Base-by-base conservation (phyloP, 2,888 invertebrate genomes). In the Bombylius discolor region DNA sequence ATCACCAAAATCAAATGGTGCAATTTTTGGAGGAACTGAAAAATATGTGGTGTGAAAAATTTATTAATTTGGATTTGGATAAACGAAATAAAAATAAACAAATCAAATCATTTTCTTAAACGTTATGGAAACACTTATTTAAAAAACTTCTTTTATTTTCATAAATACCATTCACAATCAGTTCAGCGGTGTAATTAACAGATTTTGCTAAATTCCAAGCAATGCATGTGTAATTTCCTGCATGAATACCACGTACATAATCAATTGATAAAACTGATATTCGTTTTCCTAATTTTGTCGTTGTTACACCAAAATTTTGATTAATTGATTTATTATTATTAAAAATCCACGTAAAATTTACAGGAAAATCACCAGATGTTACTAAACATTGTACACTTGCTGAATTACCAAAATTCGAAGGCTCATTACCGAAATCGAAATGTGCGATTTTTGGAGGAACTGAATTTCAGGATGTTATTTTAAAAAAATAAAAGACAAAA, bases 11-110 rank as follows among this genome's bases (percentile, higher is more conserved):
- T 77, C 75, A 69, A 87, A 87, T 64, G 83, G 85, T 63, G 82
- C 80, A 67, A 87, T 85, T 76, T 83, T 83, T 56, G 88, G 87
- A 67, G 81, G 81, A 73, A 87, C 87, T 87, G 76, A 53, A 14
- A n/a, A 47, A 14, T 23, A 23, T 23, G 23, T 23, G 23, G 23
- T 23, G 3, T 23, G 3, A 23, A 23, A 23, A 23, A 23, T 23
- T 23, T 23, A 23, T 23, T 23, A 23, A 23, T 2, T 23, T 23
- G 23, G 23, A 23, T 23, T 23, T 23, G 23, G 23, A 23, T 23
- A 3, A 23, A 23, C 2, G 3, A 23, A 23, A 23, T 23, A 23
- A 23, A 23, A 23, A 23, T 23, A 23, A 23, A 23, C 3, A 23
- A 23, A 23, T 23, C 1, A 23, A 23, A 23, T 23, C 23, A 23